Evolutionary conservation across 2,113 vertebrate genomes (phyloP).

Genomic region (Phyllostomus hastatus): DNA sequence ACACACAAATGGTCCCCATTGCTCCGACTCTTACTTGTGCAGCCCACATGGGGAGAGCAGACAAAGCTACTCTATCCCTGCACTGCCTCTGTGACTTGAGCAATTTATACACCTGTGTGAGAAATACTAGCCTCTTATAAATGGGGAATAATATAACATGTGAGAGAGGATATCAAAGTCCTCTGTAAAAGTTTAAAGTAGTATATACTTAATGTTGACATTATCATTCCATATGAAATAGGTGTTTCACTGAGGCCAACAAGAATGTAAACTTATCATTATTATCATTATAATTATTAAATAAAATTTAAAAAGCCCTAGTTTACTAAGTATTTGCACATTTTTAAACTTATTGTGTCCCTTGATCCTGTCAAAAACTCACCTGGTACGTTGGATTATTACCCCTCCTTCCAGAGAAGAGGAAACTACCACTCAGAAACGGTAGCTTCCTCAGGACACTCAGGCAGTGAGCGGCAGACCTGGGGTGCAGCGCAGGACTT

Average conservation of each 20-base stretch:
- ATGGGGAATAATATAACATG: neutral
- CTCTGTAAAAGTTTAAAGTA: neutral
- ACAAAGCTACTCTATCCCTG: neutral
- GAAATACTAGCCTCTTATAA: neutral
- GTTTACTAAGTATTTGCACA: neutral
- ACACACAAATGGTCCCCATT: neutral
- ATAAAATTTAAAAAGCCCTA: neutral
- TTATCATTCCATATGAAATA: neutral
- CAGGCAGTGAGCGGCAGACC: accelerated
- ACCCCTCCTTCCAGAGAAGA: neutral
- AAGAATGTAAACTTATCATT: neutral
- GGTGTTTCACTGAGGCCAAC: neutral
- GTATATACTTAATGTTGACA: neutral
- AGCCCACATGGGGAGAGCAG: neutral
- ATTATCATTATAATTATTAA: neutral
- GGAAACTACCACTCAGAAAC: neutral
- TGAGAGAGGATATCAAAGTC: neutral
- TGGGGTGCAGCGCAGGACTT: neutral
- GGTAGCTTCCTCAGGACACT: neutral
- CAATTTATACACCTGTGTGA: neutral
- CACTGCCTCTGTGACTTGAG: neutral
- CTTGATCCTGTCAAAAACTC: neutral
- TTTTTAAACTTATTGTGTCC: neutral
- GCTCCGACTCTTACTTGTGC: neutral
- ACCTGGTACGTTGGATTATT: neutral